Evolutionary conservation across 1,140 invertebrate genomes (phyloP).

Genomic region (Diorhabda carinulata): DNA sequence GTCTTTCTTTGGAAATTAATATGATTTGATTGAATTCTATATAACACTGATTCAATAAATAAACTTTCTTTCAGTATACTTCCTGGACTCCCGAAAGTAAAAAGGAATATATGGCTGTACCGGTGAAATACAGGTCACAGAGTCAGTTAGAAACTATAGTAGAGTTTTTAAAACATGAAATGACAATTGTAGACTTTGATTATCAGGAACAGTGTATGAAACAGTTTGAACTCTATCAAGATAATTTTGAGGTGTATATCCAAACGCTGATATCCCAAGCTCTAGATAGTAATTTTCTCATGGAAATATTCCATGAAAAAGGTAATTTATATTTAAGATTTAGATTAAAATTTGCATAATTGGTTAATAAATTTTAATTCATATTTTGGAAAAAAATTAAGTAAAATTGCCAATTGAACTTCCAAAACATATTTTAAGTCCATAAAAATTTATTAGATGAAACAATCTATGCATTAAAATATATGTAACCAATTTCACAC

Average conservation of each 20-base stretch:
- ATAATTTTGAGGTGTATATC: conserved; percentile 86
- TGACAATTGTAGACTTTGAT: conserved; percentile 66
- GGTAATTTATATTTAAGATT: conserved; percentile 52
- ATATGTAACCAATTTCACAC: no score
- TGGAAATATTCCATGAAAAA: conserved; percentile 85
- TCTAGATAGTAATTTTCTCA: conserved; percentile 81
- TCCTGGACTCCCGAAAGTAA: conserved; percentile 77
- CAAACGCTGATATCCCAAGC: conserved; percentile 87
- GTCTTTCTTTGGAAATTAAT: no score
- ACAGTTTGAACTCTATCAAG: conserved; percentile 71
- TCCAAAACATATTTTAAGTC: no score
- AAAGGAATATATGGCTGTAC: conserved; percentile 71
- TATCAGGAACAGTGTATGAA: conserved; percentile 71
- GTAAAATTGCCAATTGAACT: no score
- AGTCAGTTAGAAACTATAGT: conserved; percentile 72
- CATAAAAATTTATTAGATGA: no score
- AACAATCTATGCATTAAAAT: no score
- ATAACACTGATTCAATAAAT: no score
- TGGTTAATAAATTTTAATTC: neutral
- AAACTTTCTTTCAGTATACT: conserved; percentile 60
- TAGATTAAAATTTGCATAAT: neutral
- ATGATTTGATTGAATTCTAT: no score
- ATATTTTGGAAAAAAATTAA: neutral
- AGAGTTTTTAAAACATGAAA: conserved; percentile 71
- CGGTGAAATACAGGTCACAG: conserved; percentile 68